Base-by-base conservation (phyloP, 2,888 invertebrate species). In the Lymantria dispar region DNA sequence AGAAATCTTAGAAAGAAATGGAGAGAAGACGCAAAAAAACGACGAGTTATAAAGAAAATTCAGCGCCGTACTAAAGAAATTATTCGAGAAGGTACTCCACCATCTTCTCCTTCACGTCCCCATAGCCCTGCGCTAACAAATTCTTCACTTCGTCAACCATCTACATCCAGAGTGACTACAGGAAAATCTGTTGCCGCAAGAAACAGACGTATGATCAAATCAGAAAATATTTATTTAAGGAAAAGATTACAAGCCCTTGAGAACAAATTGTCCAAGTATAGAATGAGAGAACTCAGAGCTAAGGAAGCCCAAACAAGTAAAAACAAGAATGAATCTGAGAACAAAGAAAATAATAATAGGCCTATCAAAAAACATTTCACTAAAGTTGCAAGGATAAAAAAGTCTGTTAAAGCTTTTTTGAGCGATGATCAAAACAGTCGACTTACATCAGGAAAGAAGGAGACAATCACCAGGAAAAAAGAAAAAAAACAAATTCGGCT, bases 391-490 rank as follows among this genome's bases (percentile, higher is more conserved):
- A n/a, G n/a, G n/a, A n/a, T n/a, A n/a, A n/a, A n/a, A n/a, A n/a
- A n/a, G n/a, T n/a, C n/a, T n/a, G n/a, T 30, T 47, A 43, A 22
- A 39, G 44, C 7, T 55, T 57, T 54, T 54, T 57, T 40, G 2
- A 45, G 10, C 37, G n/a, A 51, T 9, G 57, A 57, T 43, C 54
- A 58, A 37, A 9, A 52, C 36, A 57, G 57, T 31, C 49, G 50
- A 45, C 44, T 48, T 11, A 56, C 56, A 38, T 36, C 60, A 33
- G 60, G 60, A 7, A 60, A 53, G 48, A 60, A 55, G 22, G 56
- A 55, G 13, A 60, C 60, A n/a, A 56, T 60, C 5, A 57, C 56
- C 3, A 29, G 55, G 1, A 30, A 22, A 7, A 54, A 54, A 48
- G 11, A 45, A n/a, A 56, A 59, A 46, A 51, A 48, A 15, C 59